phyloP scores from a whole-genome alignment of 92 coral and sea anemone species.

The Desmophyllum pertusum region DNA sequence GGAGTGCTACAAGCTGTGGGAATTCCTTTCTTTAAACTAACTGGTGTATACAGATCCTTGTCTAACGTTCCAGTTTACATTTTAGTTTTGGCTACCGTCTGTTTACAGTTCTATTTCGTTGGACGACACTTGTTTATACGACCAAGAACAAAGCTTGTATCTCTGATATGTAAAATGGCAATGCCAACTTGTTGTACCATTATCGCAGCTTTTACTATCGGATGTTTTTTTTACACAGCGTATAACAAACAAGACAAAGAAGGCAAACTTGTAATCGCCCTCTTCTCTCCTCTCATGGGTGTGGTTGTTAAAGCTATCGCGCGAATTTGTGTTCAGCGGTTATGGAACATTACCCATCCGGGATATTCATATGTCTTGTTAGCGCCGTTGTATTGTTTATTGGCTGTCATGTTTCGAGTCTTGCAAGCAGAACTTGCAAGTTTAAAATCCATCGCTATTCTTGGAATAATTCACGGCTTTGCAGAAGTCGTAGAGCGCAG shows the following conservation, averaged over 20 bases:
- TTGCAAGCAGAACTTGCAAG: not conserved
- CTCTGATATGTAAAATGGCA: too few species aligned
- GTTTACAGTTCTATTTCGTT: too few species aligned
- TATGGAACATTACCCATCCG: conserved; percentile 31
- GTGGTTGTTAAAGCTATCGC: conserved; percentile 1
- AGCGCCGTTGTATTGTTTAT: conserved; percentile 13
- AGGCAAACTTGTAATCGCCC: conserved; percentile 2
- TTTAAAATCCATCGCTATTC: conserved; percentile 1
- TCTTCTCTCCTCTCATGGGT: conserved; percentile 20
- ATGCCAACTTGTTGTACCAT: too few species aligned
- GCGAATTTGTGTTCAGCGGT: conserved; percentile 11
- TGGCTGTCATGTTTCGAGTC: not conserved
- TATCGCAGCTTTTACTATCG: too few species aligned
- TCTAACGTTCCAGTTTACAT: too few species aligned
- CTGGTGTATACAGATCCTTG: too few species aligned
- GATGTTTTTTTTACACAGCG: not conserved
- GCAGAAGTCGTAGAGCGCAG: conserved; percentile 5
- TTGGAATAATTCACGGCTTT: conserved; percentile 1
- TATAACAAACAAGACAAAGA: not conserved
- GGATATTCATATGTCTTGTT: conserved; percentile 27
- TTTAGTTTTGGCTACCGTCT: too few species aligned
- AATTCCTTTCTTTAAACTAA: too few species aligned
- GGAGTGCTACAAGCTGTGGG: too few species aligned
- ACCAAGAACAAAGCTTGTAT: too few species aligned
- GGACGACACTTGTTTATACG: too few species aligned